These are phyloP conservation scores for Biston stratarius DNA, from an alignment of 2,888 invertebrate species.

Conservation along the genomic window DNA sequence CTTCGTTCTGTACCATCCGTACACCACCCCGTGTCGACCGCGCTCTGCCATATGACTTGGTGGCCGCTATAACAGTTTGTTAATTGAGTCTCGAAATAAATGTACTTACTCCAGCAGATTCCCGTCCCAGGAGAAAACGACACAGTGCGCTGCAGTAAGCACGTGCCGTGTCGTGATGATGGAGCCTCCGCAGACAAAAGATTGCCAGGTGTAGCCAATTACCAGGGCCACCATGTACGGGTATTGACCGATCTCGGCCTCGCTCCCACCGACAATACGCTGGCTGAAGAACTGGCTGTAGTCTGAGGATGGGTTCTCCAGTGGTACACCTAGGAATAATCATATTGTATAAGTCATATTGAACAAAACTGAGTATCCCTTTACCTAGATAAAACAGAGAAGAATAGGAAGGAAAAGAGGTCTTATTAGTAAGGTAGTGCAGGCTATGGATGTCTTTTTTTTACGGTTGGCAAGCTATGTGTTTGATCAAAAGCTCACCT, in stretches of 20 bases:
- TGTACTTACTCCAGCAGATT: conserved; percentile 44
- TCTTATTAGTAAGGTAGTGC: too few relatives aligned
- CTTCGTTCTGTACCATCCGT: too few relatives aligned
- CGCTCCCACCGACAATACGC: conserved; percentile 55
- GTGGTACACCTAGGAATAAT: conserved; percentile 37
- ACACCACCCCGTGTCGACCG: too few relatives aligned
- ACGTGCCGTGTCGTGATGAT: conserved; percentile 45
- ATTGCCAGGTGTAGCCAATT: conserved; percentile 33
- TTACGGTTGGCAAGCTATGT: too few relatives aligned
- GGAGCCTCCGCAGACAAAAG: conserved; percentile 50
- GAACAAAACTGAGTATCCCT: too few relatives aligned
- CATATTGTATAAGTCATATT: neutral
- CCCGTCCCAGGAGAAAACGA: conserved; percentile 44
- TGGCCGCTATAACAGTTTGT: too few relatives aligned
- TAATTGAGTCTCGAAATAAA: neutral
- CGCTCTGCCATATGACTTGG: too few relatives aligned
- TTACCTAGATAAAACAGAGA: too few relatives aligned
- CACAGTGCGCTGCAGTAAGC: conserved; percentile 60
- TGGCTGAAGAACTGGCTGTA: conserved; percentile 32
- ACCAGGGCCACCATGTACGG: conserved; percentile 56
- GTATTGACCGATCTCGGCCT: conserved; percentile 49
- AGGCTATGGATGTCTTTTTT: too few relatives aligned
- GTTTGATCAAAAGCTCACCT: too few relatives aligned
- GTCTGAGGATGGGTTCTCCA: conserved; percentile 20
- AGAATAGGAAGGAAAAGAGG: too few relatives aligned